A percentile compares a stretch with the other conserved stretches of the same genome.
Evolutionary conservation across 2,888 invertebrate species (phyloP).

Genomic region (Parelbella ahira): DNA sequence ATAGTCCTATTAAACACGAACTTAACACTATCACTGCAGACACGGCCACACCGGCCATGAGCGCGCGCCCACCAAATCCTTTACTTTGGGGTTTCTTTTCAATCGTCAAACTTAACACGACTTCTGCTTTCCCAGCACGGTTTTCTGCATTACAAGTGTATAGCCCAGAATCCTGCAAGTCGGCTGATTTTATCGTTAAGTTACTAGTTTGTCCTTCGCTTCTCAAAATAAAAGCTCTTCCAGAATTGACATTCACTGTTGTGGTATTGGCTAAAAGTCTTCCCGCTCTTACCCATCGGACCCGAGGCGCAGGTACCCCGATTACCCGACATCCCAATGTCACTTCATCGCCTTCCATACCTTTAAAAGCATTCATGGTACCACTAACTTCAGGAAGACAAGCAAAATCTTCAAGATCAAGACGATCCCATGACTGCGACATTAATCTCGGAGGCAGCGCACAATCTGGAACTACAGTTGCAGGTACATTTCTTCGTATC

Average conservation of each 20-base stretch:
- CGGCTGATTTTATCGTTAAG: conserved; percentile 86
- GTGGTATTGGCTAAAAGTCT: conserved; percentile 84
- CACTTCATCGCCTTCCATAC: conserved; percentile 86
- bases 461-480: conserved; percentile 84
- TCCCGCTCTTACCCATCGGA: conserved; percentile 86
- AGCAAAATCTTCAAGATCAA: conserved; percentile 89
- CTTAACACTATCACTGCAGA: conserved; percentile 84
- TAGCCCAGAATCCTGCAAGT: conserved; percentile 87
- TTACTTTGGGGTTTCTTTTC: conserved; percentile 83
- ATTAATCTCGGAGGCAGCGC: conserved; percentile 82
- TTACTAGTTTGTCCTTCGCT: conserved; percentile 85
- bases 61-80: conserved; percentile 78
- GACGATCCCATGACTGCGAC: conserved; percentile 86
- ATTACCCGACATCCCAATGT: conserved; percentile 86
- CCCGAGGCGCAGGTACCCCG: conserved; percentile 86
- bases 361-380: conserved; percentile 80
- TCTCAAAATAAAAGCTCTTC: conserved; percentile 84
- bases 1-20: conserved; percentile 84
- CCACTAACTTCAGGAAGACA: conserved; percentile 87
- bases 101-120: conserved; percentile 86
- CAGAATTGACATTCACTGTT: conserved; percentile 62
- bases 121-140: conserved; percentile 88
- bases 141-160: conserved; percentile 91
- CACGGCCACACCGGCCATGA: conserved; percentile 85
- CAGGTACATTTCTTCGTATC: conserved; percentile 87